These are phyloP conservation scores for Galerucella nymphaeae DNA, from an alignment of 2,888 invertebrate species.

Conservation along the genomic window DNA sequence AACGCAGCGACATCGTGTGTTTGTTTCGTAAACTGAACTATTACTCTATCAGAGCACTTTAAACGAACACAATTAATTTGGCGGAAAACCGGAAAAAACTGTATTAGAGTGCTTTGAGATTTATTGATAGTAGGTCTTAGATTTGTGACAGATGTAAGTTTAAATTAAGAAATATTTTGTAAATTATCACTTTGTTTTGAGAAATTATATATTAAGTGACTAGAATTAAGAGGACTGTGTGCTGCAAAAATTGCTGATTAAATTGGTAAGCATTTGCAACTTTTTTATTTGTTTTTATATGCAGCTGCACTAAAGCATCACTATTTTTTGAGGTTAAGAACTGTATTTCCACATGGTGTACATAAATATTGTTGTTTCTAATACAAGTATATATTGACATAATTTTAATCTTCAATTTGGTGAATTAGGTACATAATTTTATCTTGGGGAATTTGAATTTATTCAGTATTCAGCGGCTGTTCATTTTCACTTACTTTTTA, in stretches of 20 bases:
- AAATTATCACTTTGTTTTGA: not conserved
- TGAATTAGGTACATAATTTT: too few species aligned
- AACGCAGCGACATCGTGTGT: constrained; percentile 34
- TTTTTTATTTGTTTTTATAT: not conserved
- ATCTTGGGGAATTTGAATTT: too few species aligned
- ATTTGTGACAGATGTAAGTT: not conserved
- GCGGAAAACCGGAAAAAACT: not conserved
- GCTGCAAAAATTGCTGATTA: not conserved
- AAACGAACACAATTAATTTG: not conserved
- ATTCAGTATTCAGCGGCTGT: too few species aligned
- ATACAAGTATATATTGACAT: not conserved
- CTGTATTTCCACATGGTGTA: not conserved
- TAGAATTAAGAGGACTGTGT: not conserved
- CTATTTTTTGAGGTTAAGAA: not conserved
- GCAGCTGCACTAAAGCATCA: not conserved
- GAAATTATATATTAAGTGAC: not conserved
- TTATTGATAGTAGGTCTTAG: not conserved
- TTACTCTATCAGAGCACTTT: constrained; percentile 1
- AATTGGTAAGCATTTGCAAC: not conserved
- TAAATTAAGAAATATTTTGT: not conserved
- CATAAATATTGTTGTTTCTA: not conserved
- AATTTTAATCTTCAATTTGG: too few species aligned
- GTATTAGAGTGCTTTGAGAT: constrained; percentile 11
- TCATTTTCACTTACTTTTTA: too few species aligned
- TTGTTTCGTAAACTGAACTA: constrained; percentile 26